Conservation (phyloP, 2,113 vertebrate species). For the Hypanus sabinus region DNA sequence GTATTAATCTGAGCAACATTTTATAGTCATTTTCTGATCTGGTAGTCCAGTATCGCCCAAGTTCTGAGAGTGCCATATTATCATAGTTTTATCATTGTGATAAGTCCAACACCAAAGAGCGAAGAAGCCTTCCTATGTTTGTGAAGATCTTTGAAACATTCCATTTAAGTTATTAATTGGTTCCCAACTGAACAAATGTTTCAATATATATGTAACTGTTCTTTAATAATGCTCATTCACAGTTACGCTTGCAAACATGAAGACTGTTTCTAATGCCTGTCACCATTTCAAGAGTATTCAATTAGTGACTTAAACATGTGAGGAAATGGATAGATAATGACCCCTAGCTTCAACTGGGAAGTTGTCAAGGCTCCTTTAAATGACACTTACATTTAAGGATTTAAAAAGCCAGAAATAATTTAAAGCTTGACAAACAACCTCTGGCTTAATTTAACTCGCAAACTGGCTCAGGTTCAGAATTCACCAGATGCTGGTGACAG, state of each 20-base stretch:
- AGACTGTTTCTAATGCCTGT: not conserved
- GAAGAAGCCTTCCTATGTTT: too few species aligned
- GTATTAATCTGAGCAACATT: too few species aligned
- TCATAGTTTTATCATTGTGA: not conserved
- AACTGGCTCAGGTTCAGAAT: slow-evolving; percentile 19
- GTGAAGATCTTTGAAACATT: not conserved
- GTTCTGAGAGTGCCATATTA: too few species aligned
- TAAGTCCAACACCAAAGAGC: not conserved
- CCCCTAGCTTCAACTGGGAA: not conserved
- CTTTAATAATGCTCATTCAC: not conserved
- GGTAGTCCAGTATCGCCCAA: not conserved
- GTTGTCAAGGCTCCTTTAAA: not conserved
- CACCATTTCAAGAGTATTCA: not conserved
- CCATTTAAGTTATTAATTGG: not conserved
- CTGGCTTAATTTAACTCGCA: slow-evolving; percentile 4
- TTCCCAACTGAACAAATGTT: not conserved
- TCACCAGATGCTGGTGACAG: not conserved
- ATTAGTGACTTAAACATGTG: not conserved
- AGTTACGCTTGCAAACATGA: not conserved
- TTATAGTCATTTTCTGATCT: not conserved
- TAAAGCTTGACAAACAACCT: slow-evolving; percentile 27
- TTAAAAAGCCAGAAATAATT: slow-evolving; percentile 17
- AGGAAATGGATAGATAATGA: too few species aligned
- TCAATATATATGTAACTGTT: not conserved
- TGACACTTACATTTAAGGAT: not conserved